phyloP scores from a whole-genome alignment of 2,888 invertebrate genomes.

The Harpagoxenus sublaevis region DNA sequence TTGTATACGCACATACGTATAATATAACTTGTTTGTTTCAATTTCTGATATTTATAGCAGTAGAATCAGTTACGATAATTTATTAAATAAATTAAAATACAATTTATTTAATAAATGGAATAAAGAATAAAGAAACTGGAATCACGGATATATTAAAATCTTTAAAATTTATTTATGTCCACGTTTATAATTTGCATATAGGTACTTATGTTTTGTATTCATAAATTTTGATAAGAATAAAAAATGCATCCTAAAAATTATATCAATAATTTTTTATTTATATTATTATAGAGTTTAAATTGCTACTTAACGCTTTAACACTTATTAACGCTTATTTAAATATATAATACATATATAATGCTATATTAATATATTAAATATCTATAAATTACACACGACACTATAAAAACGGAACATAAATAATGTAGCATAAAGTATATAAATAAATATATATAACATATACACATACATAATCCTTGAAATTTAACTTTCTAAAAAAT shows the following conservation, averaged over 20 bases:
- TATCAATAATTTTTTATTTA: constrained; percentile 2
- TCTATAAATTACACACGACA: background rate
- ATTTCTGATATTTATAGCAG: background rate
- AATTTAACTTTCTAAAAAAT: background rate
- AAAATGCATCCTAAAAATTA: background rate
- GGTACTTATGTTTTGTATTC: background rate
- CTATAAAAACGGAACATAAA: background rate
- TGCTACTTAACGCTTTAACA: background rate
- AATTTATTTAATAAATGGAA: background rate
- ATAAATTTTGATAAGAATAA: background rate
- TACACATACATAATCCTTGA: too few species aligned
- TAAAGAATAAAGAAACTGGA: background rate
- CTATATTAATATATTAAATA: background rate
- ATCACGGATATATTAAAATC: background rate
- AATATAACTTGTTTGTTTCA: background rate
- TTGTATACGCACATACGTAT: background rate
- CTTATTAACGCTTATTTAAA: too few species aligned
- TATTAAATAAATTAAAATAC: background rate
- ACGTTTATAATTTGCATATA: background rate
- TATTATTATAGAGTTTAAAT: background rate
- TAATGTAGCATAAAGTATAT: background rate
- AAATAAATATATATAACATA: background rate
- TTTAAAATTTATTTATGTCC: background rate
- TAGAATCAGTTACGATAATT: background rate
- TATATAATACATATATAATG: too few species aligned